Base-by-base conservation (phyloP, 2,888 invertebrate species). In the Amphipoea oculea region DNA sequence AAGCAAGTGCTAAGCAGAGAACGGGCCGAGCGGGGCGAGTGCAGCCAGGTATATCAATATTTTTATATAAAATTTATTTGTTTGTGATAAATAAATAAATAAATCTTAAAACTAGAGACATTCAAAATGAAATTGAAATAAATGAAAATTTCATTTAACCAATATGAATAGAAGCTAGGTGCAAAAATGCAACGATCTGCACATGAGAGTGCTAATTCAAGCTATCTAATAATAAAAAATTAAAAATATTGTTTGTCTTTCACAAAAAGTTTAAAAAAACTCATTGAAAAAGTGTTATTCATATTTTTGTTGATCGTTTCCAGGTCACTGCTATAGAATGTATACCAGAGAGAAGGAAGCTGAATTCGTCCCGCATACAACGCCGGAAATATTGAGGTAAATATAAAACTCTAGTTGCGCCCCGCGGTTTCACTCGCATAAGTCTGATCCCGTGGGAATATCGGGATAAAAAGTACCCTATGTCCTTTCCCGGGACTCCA, bases 1-100 rank as follows among this genome's bases (percentile, higher is more conserved):
- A 96, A 84, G 97, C 98, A 0, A 98, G 97, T 86, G 97, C 98
- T 36, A 94, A 95, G 17, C 98, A 98, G 90, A 93, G 98, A 12
- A 97, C 97, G 72, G 98, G 98, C 0, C 94, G 98, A 65, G 98
- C 98, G 7, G 98, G 98, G 0, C 95, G 98, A 76, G 97, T 98
- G 0, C 97, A 96, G 82, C 95, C 98, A 20, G 98, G 98, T 89
- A 96, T 95, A 2, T 14, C 2, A 1, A 1, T 65, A 62, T 14
- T 17, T 62, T 29, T 14, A 29, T 5, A 14, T 48, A 48, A 48
- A 48, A 48, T 45, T 45, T 45, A n/a, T n/a, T n/a, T n/a, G n/a
- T n/a, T n/a, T n/a, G n/a, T n/a, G n/a, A n/a, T n/a, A n/a, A n/a
- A n/a, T n/a, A n/a, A n/a, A n/a, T n/a, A n/a, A n/a, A n/a, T n/a